phyloP scores from a whole-genome alignment of 92 coral and sea anemone species.

The Epizoanthus stellaris region DNA sequence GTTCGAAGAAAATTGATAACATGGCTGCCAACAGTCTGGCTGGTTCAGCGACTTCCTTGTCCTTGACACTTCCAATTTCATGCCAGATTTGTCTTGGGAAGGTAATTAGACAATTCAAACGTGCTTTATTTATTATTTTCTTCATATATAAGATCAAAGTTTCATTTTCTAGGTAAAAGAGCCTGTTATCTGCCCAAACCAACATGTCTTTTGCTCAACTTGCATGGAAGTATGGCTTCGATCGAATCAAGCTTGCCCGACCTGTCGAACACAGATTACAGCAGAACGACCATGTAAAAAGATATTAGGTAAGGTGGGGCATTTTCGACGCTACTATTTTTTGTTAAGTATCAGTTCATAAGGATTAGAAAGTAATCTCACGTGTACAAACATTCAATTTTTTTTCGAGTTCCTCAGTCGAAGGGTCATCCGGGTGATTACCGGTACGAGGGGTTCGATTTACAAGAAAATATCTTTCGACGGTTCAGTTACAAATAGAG shows the following conservation, averaged over 20 bases:
- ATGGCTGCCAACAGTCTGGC: slow-evolving; percentile 68
- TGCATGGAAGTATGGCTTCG: slow-evolving; percentile 97
- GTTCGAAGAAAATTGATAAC: slow-evolving; percentile 48
- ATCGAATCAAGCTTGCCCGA: slow-evolving; percentile 90
- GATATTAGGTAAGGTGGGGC: slow-evolving; percentile 77
- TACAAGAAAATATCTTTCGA: background rate
- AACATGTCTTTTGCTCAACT: slow-evolving; percentile 96
- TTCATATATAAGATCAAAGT: background rate
- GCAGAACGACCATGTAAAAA: slow-evolving; percentile 94
- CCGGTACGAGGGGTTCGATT: no score
- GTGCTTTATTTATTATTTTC: background rate
- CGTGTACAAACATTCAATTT: background rate
- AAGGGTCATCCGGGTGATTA: no score
- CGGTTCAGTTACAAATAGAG: background rate
- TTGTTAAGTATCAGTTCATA: background rate
- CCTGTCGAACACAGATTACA: slow-evolving; percentile 95
- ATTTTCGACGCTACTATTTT: no score
- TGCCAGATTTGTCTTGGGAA: slow-evolving; percentile 99
- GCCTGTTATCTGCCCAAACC: slow-evolving; percentile 97
- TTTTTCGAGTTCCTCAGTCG: no score
- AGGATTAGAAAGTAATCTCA: background rate
- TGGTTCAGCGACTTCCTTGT: slow-evolving; percentile 74
- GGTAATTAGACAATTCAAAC: slow-evolving; percentile 51
- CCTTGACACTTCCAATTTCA: slow-evolving; percentile 95
- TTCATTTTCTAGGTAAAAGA: slow-evolving; percentile 82